phyloP scores from a whole-genome alignment of 2,888 invertebrate genomes.

The Mimachlamys varia region DNA sequence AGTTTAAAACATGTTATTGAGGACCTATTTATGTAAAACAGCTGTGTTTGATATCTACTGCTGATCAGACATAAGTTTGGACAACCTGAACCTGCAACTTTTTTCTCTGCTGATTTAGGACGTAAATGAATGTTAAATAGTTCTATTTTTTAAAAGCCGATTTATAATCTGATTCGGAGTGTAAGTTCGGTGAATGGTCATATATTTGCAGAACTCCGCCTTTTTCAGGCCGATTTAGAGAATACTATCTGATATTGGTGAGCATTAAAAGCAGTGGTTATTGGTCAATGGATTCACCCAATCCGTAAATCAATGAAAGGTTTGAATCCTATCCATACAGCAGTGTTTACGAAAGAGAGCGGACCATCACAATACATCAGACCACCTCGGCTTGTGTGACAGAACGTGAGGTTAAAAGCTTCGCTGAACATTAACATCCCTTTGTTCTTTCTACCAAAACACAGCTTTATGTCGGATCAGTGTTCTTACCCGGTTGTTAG shows the following conservation, averaged over 20 bases:
- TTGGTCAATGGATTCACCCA: neutral
- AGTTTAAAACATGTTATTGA: no score
- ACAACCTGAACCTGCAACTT: no score
- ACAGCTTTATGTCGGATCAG: neutral
- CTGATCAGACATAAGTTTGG: no score
- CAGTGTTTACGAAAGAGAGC: neutral
- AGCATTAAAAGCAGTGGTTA: neutral
- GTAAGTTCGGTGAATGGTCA: neutral
- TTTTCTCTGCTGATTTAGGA: no score
- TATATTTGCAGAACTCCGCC: neutral
- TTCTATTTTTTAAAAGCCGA: no score
- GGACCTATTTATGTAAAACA: no score
- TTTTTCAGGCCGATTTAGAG: neutral
- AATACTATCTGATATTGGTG: neutral
- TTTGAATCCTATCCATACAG: neutral
- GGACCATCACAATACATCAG: neutral
- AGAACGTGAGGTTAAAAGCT: neutral
- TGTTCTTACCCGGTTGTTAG: neutral
- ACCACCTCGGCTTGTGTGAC: neutral
- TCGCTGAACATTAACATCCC: neutral
- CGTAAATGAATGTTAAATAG: no score
- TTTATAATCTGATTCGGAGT: no score
- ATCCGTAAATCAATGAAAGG: neutral
- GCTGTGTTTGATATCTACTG: no score
- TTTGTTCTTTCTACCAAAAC: constrained; percentile 5